A percentile compares a stretch with the other conserved stretches of the same genome.
These are phyloP conservation scores for Larimichthys crocea DNA, from an alignment of 2,113 vertebrate genomes.

Conservation along the genomic window DNA sequence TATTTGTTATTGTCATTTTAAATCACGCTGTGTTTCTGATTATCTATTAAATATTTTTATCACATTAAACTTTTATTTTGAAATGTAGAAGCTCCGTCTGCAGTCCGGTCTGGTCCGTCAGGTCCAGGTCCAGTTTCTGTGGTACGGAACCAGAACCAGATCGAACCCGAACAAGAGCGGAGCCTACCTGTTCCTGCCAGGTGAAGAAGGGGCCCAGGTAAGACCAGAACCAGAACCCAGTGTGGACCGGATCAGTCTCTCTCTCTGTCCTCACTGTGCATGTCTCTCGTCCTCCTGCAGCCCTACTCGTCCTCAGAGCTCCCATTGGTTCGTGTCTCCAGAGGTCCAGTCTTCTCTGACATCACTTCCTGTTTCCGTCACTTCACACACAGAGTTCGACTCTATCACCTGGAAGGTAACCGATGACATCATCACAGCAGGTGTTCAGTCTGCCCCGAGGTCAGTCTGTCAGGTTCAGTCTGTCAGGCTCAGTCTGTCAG, in stretches of 20 bases:
- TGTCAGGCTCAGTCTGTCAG: no score
- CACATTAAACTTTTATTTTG: background rate
- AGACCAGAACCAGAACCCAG: background rate
- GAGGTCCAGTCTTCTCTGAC: constrained; percentile 91
- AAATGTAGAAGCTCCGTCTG: constrained; percentile 65
- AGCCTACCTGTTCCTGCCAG: constrained; percentile 94
- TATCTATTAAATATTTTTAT: background rate
- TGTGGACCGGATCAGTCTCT: background rate
- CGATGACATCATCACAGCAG: background rate
- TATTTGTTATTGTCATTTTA: no score
- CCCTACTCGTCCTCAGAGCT: constrained; percentile 82
- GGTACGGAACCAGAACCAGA: constrained; percentile 89
- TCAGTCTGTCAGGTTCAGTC: no score
- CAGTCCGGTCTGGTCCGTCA: constrained; percentile 77
- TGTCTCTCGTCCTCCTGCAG: constrained; percentile 72
- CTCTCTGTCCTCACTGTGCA: background rate
- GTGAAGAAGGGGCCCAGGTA: constrained; percentile 88
- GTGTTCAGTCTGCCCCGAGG: no score
- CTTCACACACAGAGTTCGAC: constrained; percentile 87
- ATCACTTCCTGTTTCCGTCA: constrained; percentile 89
- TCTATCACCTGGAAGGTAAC: constrained; percentile 90
- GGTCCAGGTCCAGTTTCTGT: constrained; percentile 88
- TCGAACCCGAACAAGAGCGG: constrained; percentile 91
- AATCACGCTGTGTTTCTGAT: no score
- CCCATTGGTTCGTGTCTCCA: constrained; percentile 87